Evolutionary conservation across 2,113 vertebrate species (phyloP), one percentile per base, ranked within the genome.

Genomic region (Seriola rivoliana): DNA sequence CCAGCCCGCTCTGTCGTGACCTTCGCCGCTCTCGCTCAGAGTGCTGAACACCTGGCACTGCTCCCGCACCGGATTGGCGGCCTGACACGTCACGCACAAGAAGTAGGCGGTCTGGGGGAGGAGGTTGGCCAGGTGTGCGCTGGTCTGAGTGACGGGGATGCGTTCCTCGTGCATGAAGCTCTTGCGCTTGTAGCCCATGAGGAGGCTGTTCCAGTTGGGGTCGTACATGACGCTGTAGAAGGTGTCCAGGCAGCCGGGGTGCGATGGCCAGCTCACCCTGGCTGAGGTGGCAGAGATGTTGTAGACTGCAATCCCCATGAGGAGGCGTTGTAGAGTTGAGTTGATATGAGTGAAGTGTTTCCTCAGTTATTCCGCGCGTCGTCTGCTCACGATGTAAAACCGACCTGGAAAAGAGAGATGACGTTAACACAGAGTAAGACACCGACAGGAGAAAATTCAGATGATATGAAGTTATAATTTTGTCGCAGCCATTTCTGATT

Each of bases 221-320:
- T 96, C 95, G 87, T 97, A 97, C 96, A 97, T 97, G 85, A 97
- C 89, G 29, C 96, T 97, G 93, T 97, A 98, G 90, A 97, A 97
- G 73, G 95, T 96, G 92, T 97, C 96, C 0, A 86, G 81, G 65
- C 97, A 98, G 67, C 88, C 40, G 13, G 95, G 94, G 54, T 93
- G 91, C 21, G 94, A 74, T 0, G 94, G 95, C 97, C 97, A 98
- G 68, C 92, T 95, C 50, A 97, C 95, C 48, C 88, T 82, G 21
- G 97, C 97, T 0, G 96, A 95, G 71, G 91, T 96, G 63, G 95
- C 85, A 0, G 97, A 96, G 85, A 98, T 87, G 90, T 97, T 97
- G 86, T 97, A 96, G 72, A 97, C 38, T 0, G 72, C 86, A 71
- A 97, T 91, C 21, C 85, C 94, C 97, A 97, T 97, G 69, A 57